These are phyloP conservation scores for Nesogale talazaci DNA, from an alignment of 2,113 vertebrate species.

Conservation along the genomic window DNA sequence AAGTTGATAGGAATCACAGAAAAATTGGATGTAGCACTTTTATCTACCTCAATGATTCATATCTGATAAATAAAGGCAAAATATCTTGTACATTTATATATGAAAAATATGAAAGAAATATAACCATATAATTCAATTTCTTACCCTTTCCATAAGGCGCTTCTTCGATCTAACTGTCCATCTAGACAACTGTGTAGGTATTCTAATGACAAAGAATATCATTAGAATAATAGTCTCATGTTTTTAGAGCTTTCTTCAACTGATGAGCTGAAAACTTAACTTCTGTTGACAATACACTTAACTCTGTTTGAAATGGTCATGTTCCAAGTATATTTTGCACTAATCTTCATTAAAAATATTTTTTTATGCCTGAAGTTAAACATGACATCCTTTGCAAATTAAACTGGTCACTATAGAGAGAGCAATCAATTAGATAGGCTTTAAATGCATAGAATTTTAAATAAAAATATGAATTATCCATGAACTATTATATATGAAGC, in stretches of 20 bases:
- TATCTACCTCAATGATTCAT: neutral
- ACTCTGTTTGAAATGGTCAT: neutral
- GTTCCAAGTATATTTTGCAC: neutral
- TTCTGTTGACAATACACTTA: neutral
- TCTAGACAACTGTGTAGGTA: neutral
- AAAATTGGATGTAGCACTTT: neutral
- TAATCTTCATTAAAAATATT: neutral
- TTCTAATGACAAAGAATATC: neutral
- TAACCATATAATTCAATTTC: neutral
- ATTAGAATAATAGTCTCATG: neutral
- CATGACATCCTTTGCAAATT: neutral
- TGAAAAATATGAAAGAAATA: neutral
- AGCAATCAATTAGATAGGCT: neutral
- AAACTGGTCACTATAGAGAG: neutral
- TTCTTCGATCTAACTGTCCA: neutral
- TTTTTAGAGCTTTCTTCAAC: neutral
- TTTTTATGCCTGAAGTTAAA: neutral
- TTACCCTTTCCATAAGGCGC: neutral
- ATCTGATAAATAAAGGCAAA: neutral
- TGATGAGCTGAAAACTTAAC: neutral
- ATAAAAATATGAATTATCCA: constrained; percentile 26
- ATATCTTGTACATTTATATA: neutral
- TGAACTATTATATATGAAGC: neutral
- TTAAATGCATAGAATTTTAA: neutral
- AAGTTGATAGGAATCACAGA: neutral